Conservation (phyloP, 2,797 vertebrate genomes). For the Parambassis ranga region DNA sequence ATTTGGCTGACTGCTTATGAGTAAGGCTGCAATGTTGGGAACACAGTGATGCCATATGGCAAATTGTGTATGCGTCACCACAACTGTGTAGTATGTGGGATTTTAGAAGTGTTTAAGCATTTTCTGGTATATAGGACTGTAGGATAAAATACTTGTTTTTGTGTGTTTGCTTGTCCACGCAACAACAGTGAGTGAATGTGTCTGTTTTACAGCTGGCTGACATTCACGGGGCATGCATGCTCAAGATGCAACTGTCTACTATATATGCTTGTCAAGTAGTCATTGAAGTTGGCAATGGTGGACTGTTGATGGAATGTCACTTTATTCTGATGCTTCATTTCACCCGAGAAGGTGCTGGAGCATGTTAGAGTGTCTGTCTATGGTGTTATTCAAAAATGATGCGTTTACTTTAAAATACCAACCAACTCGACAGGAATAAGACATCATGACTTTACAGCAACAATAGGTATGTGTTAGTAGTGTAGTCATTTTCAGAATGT, state of each 20-base stretch:
- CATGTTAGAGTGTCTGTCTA: not conserved
- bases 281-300: not conserved
- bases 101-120: not conserved
- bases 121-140: not conserved
- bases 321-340: not conserved
- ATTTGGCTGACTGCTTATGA: constrained; percentile 13
- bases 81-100: constrained; percentile 15
- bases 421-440: not conserved
- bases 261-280: not conserved
- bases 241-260: not conserved
- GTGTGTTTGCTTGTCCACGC: not conserved
- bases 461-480: too few relatives aligned
- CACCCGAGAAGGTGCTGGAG: not conserved
- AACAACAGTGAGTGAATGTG: not conserved
- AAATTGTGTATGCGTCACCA: constrained; percentile 22
- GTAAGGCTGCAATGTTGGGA: constrained; percentile 8
- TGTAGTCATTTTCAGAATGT: too few relatives aligned
- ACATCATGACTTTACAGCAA: not conserved
- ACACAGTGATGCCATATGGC: constrained; percentile 33
- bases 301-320: not conserved
- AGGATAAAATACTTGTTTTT: not conserved
- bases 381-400: not conserved
- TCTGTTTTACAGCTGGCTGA: not conserved
- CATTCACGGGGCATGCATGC: not conserved
- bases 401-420: not conserved